Evolutionary conservation across 2,113 vertebrate species (phyloP).

Genomic region (Neogale vison): DNA sequence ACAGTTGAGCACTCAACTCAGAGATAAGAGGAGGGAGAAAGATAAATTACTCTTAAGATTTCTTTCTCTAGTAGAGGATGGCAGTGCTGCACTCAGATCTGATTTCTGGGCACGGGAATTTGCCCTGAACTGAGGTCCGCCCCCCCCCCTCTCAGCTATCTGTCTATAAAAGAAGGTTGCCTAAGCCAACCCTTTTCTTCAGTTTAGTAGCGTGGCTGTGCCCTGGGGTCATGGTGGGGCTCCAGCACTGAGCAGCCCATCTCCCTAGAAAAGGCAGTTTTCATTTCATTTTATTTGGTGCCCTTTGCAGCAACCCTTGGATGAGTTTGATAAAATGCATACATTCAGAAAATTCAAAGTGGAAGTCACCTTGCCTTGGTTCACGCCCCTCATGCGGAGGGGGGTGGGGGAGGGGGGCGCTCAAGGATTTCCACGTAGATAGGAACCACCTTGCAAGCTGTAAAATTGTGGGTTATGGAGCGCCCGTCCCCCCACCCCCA

Average conservation of each 20-base stretch:
- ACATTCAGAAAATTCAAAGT: background rate
- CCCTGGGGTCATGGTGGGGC: background rate
- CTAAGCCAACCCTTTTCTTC: background rate
- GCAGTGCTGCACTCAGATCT: background rate
- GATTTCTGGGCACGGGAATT: background rate
- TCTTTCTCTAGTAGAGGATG: background rate
- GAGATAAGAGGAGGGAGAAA: background rate
- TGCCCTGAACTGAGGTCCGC: background rate
- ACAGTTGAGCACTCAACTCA: background rate
- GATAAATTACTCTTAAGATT: background rate
- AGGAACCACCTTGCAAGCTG: background rate
- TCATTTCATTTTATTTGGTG: background rate
- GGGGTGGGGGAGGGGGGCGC: too few relatives aligned
- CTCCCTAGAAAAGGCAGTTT: background rate
- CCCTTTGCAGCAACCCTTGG: background rate
- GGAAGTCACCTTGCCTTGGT: background rate
- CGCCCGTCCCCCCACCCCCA: accelerated
- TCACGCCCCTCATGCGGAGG: background rate
- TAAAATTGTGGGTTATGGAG: background rate
- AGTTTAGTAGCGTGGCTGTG: background rate
- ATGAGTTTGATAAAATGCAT: background rate
- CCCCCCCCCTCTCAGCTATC: background rate
- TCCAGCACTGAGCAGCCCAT: background rate
- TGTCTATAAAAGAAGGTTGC: background rate
- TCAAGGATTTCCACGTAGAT: accelerated